Evolutionary conservation across 2,888 invertebrate species (phyloP).

Genomic region (Osedax frankpressi): DNA sequence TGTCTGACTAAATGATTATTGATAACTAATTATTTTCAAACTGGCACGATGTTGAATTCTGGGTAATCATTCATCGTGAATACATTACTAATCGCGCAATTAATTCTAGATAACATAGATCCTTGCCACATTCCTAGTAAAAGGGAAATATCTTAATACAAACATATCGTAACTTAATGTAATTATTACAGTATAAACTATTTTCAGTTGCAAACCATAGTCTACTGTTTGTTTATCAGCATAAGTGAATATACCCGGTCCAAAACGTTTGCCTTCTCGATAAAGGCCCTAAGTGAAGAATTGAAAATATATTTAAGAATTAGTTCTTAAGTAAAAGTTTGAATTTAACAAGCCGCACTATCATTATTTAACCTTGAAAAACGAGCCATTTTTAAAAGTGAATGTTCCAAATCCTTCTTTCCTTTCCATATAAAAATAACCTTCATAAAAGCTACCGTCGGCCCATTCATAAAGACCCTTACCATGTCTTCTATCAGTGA

Average conservation of each 20-base stretch:
- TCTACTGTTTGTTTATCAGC: constrained; percentile 24
- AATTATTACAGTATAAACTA: not conserved
- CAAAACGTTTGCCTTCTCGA: constrained; percentile 39
- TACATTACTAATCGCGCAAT: constrained; percentile 23
- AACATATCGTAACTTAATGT: not conserved
- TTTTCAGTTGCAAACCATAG: not conserved
- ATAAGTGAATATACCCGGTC: constrained; percentile 43
- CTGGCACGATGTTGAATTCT: constrained; percentile 26
- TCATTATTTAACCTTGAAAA: constrained; percentile 37
- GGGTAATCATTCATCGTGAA: constrained; percentile 33
- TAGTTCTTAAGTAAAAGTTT: too few relatives aligned
- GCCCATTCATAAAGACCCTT: constrained; percentile 40
- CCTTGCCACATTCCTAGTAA: not conserved
- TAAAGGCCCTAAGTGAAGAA: constrained; percentile 40
- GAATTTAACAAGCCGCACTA: not conserved
- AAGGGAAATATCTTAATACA: too few relatives aligned
- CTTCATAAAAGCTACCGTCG: constrained; percentile 37
- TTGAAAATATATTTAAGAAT: too few relatives aligned
- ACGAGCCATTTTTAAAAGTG: constrained; percentile 35
- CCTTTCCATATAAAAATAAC: constrained; percentile 43
- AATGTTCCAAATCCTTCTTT: constrained; percentile 44
- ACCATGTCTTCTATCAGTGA: constrained; percentile 43
- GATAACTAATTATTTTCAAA: too few relatives aligned
- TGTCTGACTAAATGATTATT: too few relatives aligned
- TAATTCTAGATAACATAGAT: not conserved